These are phyloP conservation scores for Dione vanillae DNA, from an alignment of 2,888 invertebrate species.

Conservation along the genomic window DNA sequence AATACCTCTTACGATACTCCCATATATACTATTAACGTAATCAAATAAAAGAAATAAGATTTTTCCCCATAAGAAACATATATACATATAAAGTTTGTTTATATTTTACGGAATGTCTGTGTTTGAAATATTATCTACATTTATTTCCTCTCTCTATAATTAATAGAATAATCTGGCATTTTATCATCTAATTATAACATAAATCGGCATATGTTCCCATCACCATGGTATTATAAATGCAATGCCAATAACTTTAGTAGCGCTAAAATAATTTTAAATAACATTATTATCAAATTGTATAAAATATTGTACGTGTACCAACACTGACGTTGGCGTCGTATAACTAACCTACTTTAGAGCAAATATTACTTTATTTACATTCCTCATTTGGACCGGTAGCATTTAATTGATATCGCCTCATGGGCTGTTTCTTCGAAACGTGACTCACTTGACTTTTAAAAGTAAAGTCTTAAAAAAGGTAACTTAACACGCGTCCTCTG, in stretches of 20 bases:
- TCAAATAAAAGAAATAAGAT: neutral
- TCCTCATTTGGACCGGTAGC: conserved; percentile 56
- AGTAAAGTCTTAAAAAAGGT: conserved; percentile 44
- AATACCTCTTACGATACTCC: conserved; percentile 25
- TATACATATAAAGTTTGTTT: too few species aligned
- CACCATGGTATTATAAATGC: too few species aligned
- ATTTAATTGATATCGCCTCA: conserved; percentile 59
- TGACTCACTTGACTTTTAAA: conserved; percentile 47
- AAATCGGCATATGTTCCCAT: too few species aligned
- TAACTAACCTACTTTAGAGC: conserved; percentile 43
- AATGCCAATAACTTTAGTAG: neutral
- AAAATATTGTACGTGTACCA: conserved; percentile 1
- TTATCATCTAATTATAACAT: too few species aligned
- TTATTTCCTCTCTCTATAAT: too few species aligned
- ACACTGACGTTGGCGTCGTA: conserved; percentile 11
- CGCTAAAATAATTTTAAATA: neutral
- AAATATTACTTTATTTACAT: conserved; percentile 61
- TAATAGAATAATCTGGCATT: too few species aligned
- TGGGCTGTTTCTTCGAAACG: conserved; percentile 41
- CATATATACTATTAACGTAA: conserved; percentile 6
- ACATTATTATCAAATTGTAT: neutral
- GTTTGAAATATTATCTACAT: too few species aligned
- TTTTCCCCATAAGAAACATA: neutral
- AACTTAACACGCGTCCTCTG: conserved; percentile 44
- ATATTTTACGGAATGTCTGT: too few species aligned